phyloP scores from a whole-genome alignment of 2,888 invertebrate genomes.

The Erebia palarica region DNA sequence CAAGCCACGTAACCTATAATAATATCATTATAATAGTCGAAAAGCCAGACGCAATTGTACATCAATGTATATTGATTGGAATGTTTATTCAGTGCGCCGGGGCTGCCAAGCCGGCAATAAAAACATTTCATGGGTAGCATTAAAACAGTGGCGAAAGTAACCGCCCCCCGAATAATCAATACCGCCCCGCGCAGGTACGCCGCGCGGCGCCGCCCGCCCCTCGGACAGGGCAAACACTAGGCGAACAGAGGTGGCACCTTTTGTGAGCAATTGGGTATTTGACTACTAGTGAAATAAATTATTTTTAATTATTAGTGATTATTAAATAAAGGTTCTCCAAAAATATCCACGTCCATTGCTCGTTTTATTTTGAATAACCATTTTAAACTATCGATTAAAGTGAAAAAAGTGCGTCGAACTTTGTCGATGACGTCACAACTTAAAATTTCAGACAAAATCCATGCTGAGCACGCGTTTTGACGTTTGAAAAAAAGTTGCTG shows the following conservation, averaged over 20 bases:
- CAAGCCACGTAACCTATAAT: neutral
- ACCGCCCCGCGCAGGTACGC: constrained; percentile 74
- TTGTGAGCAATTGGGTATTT: too few species aligned
- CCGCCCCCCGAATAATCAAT: constrained; percentile 70
- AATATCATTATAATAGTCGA: constrained; percentile 3
- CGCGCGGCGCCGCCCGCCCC: constrained; percentile 52
- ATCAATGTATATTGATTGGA: constrained; percentile 50
- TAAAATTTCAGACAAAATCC: too few species aligned
- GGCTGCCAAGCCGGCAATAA: constrained; percentile 72
- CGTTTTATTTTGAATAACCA: too few species aligned
- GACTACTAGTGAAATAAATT: too few species aligned
- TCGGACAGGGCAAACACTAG: constrained; percentile 22
- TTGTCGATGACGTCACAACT: too few species aligned
- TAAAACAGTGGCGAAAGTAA: constrained; percentile 82
- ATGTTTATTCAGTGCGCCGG: constrained; percentile 62
- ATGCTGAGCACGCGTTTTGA: too few species aligned
- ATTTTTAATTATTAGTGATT: too few species aligned
- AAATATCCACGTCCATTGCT: too few species aligned
- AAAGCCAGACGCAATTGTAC: constrained; percentile 2
- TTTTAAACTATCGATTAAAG: too few species aligned
- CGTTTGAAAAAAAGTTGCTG: too few species aligned
- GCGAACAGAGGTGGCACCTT: neutral
- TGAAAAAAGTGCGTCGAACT: too few species aligned
- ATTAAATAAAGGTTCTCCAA: too few species aligned
- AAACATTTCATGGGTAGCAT: constrained; percentile 78